A percentile compares a stretch with the other conserved stretches of the same genome.
phyloP scores from a whole-genome alignment of 2,113 vertebrate genomes.

The Laticauda laticaudata region DNA sequence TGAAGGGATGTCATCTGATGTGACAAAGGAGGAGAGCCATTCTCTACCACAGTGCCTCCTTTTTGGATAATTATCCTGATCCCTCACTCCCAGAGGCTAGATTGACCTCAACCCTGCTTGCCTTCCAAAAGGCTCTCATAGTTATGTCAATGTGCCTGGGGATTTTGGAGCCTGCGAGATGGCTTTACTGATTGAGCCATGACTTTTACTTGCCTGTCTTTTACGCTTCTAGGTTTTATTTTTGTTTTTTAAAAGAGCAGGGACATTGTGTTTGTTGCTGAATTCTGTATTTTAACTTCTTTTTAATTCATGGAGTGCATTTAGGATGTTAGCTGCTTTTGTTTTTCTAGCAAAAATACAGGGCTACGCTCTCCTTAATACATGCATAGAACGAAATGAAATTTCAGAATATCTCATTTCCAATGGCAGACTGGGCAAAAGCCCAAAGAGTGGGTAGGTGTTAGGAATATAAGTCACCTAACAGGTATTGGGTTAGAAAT shows the following conservation, averaged over 20 bases:
- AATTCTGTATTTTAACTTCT: not conserved
- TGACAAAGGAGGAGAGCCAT: not conserved
- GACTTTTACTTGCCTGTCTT: not conserved
- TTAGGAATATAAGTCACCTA: too few relatives aligned
- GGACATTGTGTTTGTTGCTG: not conserved
- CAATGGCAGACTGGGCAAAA: not conserved
- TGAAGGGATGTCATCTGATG: not conserved
- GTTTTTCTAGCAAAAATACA: not conserved
- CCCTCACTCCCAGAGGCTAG: not conserved
- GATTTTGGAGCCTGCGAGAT: not conserved
- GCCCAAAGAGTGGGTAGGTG: not conserved
- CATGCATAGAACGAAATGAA: not conserved
- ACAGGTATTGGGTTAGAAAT: too few relatives aligned
- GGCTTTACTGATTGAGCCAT: not conserved
- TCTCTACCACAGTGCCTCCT: not conserved
- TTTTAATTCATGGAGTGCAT: not conserved
- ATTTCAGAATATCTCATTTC: not conserved
- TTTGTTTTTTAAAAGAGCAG: not conserved
- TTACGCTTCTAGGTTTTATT: not conserved
- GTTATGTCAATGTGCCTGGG: not conserved
- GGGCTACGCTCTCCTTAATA: not conserved
- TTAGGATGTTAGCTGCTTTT: not conserved
- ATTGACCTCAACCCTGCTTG: not conserved
- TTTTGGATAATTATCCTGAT: not conserved
- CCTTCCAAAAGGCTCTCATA: not conserved